Evolutionary conservation across 2,888 invertebrate species (phyloP), one percentile per base, ranked within the genome.

Genomic region (Trissolcus japonicus): DNA sequence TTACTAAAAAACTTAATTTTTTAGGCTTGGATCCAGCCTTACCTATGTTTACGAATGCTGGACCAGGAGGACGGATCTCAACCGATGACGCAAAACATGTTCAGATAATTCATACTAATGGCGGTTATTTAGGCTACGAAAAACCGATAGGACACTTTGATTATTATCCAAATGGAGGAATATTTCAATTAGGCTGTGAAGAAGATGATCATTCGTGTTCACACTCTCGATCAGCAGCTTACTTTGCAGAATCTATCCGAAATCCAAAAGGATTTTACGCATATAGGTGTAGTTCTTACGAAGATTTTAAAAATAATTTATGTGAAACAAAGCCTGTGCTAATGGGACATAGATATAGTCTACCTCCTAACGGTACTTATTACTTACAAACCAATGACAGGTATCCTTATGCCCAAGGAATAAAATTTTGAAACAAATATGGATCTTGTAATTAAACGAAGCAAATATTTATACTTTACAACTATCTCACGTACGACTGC

Each of bases 161-260:
- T 67, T 90, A 88, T 71, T 90, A 85, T 76, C 89, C 89, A 0
- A 90, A 90, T 56, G 89, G 89, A 4, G 89, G 90, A 0, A n/a
- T 29, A 1, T 63, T 48, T 4, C 90, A 90, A 74, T 61, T 77
- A 0, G 88, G 88, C 0, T 88, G 88, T 35, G 48, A 17, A 4
- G 0, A 17, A 2, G 17, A 50, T 0, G 62, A 67, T 43, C 17
- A 53, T n/a, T 41, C 9, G 14, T 86, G 85, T 69, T 83, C 83
- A 29, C 86, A 86, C 61, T 43, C 78, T 0, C 76, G 85, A 1
- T 76, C 85, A 6, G 82, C 73, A 51, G 43, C 67, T n/a, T 82
- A 72, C 29, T 86, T 79, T 63, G 82, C 83, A 0, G 86, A 86
- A 76, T 86, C 86, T 4, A 81, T 85, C 35, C 51, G 4, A 1